Conservation (phyloP, 2,888 invertebrate species). For the Melanargia galathea region DNA sequence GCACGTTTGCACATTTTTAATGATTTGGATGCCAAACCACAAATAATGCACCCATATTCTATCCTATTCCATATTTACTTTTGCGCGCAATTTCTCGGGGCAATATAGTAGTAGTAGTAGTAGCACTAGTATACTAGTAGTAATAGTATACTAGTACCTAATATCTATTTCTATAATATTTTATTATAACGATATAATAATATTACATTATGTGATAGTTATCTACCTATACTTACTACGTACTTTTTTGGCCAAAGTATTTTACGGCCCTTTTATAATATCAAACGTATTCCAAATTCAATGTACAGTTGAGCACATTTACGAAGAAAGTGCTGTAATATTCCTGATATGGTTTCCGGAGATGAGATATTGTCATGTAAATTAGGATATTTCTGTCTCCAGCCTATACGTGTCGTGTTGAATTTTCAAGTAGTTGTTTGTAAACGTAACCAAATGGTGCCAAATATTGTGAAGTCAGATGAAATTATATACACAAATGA, state of each 20-base stretch:
- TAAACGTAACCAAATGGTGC: background rate
- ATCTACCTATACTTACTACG: too few relatives aligned
- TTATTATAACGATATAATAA: background rate
- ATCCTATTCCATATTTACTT: background rate
- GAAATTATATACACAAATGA: background rate
- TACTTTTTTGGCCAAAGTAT: too few relatives aligned
- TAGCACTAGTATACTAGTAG: background rate
- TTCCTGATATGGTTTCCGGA: background rate
- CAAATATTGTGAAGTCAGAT: background rate
- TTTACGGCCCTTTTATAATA: background rate
- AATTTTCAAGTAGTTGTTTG: background rate
- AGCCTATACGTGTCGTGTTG: background rate
- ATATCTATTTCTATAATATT: background rate
- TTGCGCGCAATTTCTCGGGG: background rate
- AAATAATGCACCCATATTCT: background rate
- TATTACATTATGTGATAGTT: background rate
- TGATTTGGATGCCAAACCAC: background rate
- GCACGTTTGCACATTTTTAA: conserved; percentile 18
- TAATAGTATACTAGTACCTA: background rate
- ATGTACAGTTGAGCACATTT: background rate
- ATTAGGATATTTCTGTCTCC: background rate
- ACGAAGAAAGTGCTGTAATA: background rate
- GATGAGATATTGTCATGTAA: background rate
- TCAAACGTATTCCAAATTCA: background rate
- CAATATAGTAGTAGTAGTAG: background rate